Evolutionary conservation across 1,140 invertebrate genomes (phyloP).

Genomic region (Danaus melanippus): DNA sequence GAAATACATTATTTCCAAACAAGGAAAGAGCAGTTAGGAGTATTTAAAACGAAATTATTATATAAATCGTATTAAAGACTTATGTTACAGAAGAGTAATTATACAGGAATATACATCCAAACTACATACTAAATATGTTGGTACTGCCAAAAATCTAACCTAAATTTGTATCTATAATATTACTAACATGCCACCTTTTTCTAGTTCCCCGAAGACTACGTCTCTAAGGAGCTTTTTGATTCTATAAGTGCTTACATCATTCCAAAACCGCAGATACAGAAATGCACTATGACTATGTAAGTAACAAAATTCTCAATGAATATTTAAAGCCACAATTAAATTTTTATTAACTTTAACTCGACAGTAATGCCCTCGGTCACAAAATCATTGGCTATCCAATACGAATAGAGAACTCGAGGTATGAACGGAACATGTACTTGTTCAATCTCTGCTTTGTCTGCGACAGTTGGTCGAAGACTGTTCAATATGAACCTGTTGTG

Average conservation of each 20-base stretch:
- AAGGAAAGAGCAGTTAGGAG: too few species aligned
- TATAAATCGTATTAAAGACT: too few species aligned
- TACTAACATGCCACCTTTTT: constrained; percentile 21
- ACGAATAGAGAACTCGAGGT: constrained; percentile 89
- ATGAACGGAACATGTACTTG: constrained; percentile 93
- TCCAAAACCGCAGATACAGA: constrained; percentile 92
- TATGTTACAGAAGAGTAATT: too few species aligned
- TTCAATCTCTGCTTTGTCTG: constrained; percentile 98
- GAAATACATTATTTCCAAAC: too few species aligned
- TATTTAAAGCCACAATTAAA: too few species aligned
- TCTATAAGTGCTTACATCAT: constrained; percentile 95
- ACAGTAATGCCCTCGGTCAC: constrained; percentile 83
- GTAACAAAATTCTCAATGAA: constrained; percentile 40
- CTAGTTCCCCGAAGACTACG: constrained; percentile 89
- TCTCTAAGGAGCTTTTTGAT: constrained; percentile 95
- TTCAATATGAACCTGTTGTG: constrained; percentile 93
- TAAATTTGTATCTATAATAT: neutral
- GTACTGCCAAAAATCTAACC: too few species aligned
- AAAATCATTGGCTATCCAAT: constrained; percentile 96
- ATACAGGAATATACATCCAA: too few species aligned
- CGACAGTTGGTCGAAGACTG: constrained; percentile 87
- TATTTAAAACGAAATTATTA: too few species aligned
- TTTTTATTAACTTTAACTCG: constrained; percentile 9
- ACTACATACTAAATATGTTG: too few species aligned
- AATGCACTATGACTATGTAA: constrained; percentile 93